Evolutionary conservation across 2,888 invertebrate genomes (phyloP), one percentile per base, ranked within the genome.

Genomic region (Metallyticus violacea): DNA sequence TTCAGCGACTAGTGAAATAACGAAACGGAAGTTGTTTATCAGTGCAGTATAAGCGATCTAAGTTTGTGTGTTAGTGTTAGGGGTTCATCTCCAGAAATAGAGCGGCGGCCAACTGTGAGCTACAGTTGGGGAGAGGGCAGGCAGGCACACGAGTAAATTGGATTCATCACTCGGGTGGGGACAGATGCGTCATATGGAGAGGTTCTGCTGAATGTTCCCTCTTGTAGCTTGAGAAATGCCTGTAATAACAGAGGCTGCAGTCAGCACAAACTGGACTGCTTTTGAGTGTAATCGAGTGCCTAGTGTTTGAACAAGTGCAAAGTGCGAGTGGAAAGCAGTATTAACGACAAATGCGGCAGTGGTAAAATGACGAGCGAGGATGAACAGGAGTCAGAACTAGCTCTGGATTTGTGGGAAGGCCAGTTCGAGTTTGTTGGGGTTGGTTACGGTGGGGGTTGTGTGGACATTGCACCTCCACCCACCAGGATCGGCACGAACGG

Each of bases 391-490:
- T n/a, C 29, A n/a, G 96, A 96, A 90, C 93, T 97, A 92, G 96
- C 96, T 91, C 96, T 96, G 91, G 97, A 97, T 91, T 95, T 97
- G 95, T 97, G 97, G 97, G 96, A 97, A 91, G 97, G 97, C 87
- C 97, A 97, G 92, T 97, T 97, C 90, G 96, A 97, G 92, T 96
- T 97, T 92, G 94, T 96, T 89, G 96, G 96, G 28, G 87, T 85
- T 78, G 88, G 85, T 79, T 87, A 89, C 85, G 86, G 89, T 89
- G 79, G 76, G 22, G 76, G 26, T 7, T 22, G 30, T 1, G n/a
- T n/a, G 22, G 26, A 22, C 22, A 29, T 30, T 26, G 9, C 62
- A 93, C 28, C 40, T 90, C 92, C 86, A 1, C 85, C 85, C 40
- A 85, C 85, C 79, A 84, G 86, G 22, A 79, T 82, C 77, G 86